phyloP scores from a whole-genome alignment of 2,113 vertebrate species.

The Chaetura pelagica region DNA sequence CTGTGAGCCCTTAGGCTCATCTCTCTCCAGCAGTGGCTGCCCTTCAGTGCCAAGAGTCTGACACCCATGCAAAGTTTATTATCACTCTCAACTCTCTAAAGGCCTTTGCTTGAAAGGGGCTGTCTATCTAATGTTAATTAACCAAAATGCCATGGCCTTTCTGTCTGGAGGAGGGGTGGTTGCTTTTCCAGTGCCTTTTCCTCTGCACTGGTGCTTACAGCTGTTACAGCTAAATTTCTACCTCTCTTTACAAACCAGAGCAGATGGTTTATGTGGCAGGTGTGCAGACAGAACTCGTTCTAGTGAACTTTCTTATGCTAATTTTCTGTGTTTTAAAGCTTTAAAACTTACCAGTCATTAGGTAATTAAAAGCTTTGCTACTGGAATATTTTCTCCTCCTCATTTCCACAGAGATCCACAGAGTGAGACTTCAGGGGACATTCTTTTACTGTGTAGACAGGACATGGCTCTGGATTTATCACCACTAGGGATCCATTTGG shows the following conservation, averaged over 20 bases:
- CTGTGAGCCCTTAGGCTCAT: neutral
- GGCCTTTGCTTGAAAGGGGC: neutral
- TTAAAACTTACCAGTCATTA: fast-evolving
- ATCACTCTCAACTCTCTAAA: neutral
- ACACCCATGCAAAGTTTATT: too few species aligned
- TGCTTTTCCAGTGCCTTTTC: neutral
- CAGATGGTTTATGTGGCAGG: neutral
- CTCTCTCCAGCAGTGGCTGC: too few species aligned
- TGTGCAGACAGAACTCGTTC: neutral
- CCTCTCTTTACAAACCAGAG: neutral
- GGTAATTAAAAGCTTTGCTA: constrained; percentile 11
- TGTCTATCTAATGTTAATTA: neutral
- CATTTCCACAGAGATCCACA: neutral
- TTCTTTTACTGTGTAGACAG: neutral
- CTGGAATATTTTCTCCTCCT: neutral
- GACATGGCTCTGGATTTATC: neutral
- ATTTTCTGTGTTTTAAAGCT: neutral
- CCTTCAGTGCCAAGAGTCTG: neutral
- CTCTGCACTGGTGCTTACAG: neutral
- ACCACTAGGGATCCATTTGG: neutral
- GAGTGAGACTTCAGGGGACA: neutral
- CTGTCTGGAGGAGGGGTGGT: neutral
- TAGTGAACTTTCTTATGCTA: neutral
- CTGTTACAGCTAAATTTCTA: neutral
- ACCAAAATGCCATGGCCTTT: neutral